These are phyloP conservation scores for Sipunculus nudus DNA, from an alignment of 2,888 invertebrate genomes.

Conservation along the genomic window DNA sequence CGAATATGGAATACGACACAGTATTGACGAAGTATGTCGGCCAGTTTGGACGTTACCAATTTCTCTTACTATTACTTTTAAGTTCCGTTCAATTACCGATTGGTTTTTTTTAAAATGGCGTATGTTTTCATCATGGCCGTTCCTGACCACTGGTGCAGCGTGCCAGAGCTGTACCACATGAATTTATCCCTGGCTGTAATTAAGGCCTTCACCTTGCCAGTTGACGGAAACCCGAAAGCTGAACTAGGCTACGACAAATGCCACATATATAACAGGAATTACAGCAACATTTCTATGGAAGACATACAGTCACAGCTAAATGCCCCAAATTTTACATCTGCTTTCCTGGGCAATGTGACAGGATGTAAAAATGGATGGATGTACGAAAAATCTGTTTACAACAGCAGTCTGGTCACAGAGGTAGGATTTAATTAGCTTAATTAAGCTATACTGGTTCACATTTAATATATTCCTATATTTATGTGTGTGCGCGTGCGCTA, in stretches of 20 bases:
- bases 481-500: too few relatives aligned
- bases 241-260: constrained; percentile 5
- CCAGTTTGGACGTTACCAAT: too few relatives aligned
- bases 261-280: constrained; percentile 20
- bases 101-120: too few relatives aligned
- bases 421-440: too few relatives aligned
- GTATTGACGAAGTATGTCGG: too few relatives aligned
- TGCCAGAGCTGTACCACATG: background rate
- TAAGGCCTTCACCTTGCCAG: constrained; percentile 15
- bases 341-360: background rate
- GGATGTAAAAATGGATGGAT: constrained; percentile 18
- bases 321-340: background rate
- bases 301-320: constrained; percentile 7
- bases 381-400: constrained; percentile 16
- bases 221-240: constrained; percentile 5
- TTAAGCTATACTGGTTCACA: too few relatives aligned
- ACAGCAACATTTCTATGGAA: constrained; percentile 13
- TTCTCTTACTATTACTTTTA: too few relatives aligned
- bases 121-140: constrained; percentile 20
- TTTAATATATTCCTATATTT: too few relatives aligned
- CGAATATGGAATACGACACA: too few relatives aligned
- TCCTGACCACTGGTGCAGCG: constrained; percentile 14
- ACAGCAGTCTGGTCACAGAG: constrained; percentile 21
- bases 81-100: too few relatives aligned
- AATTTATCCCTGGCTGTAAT: constrained; percentile 4